Conservation (phyloP, 2,888 invertebrate species). For the Gonocerus acuteangulatus region DNA sequence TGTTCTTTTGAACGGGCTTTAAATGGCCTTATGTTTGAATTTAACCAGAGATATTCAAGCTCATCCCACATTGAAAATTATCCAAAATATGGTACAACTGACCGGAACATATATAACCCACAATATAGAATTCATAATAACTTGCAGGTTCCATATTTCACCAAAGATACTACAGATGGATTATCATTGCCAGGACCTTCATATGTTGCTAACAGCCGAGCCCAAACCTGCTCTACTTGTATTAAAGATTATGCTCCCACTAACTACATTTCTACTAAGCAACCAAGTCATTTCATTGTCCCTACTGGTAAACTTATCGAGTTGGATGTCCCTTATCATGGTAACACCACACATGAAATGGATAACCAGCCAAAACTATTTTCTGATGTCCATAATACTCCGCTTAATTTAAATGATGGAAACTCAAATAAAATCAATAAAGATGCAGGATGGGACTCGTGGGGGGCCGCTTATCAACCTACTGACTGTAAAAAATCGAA, state of each 20-base stretch:
- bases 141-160: slow-evolving; percentile 8
- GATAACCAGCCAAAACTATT: slow-evolving; percentile 28
- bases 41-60: slow-evolving; percentile 17
- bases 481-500: slow-evolving; percentile 52
- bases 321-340: slow-evolving; percentile 45
- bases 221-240: background rate
- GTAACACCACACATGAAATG: slow-evolving; percentile 13
- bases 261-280: background rate
- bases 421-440: slow-evolving; percentile 26
- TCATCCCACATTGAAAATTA: slow-evolving; percentile 11
- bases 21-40: slow-evolving; percentile 46
- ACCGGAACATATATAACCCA: background rate
- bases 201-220: too few relatives aligned
- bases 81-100: slow-evolving; percentile 11
- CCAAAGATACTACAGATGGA: slow-evolving; percentile 26
- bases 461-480: slow-evolving; percentile 73
- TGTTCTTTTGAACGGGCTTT: slow-evolving; percentile 51
- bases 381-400: slow-evolving; percentile 26
- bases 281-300: slow-evolving; percentile 42
- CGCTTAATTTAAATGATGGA: slow-evolving; percentile 28
- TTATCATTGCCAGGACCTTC: background rate
- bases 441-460: slow-evolving; percentile 55
- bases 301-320: slow-evolving; percentile 64
- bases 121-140: slow-evolving; percentile 14
- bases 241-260: slow-evolving; percentile 4